Percentiles rank a stretch among this genome's conserved stretches.
Conservation (phyloP, 1,140 invertebrate species). For the Himalopsyche phryganea region DNA sequence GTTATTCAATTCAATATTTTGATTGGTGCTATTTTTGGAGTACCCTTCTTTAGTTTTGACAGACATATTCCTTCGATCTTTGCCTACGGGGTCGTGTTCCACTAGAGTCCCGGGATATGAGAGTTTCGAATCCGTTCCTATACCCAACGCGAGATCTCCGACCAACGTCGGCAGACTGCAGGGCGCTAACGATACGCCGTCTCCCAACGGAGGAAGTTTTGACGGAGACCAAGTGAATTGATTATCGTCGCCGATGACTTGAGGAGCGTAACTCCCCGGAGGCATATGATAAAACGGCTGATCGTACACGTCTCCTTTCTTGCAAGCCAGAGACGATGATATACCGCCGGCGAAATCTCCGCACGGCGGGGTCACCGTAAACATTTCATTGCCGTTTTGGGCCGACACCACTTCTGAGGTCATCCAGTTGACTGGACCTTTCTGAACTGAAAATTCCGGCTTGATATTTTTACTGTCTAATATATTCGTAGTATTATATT, state of each 20-base stretch:
- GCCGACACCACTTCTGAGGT: slow-evolving; percentile 51
- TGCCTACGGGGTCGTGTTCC: not conserved
- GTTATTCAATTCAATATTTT: slow-evolving; percentile 18
- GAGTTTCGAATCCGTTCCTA: slow-evolving; percentile 34
- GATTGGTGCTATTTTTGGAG: slow-evolving; percentile 8
- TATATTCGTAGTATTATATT: slow-evolving; percentile 18
- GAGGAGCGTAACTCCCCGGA: slow-evolving; percentile 26
- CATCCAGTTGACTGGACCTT: slow-evolving; percentile 62
- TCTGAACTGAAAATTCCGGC: slow-evolving; percentile 28
- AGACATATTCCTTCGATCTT: slow-evolving; percentile 5
- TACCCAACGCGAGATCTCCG: slow-evolving; percentile 58
- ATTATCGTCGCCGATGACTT: slow-evolving; percentile 45
- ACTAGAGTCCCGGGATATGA: slow-evolving; percentile 38
- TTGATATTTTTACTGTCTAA: slow-evolving; percentile 32
- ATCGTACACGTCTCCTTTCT: slow-evolving; percentile 22
- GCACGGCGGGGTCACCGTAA: slow-evolving; percentile 7
- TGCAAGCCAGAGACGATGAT: slow-evolving; percentile 5
- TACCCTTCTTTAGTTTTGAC: slow-evolving; percentile 5
- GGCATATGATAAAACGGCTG: slow-evolving; percentile 24
- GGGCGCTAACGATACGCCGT: slow-evolving; percentile 45
- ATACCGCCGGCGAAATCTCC: not conserved
- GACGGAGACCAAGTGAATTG: slow-evolving; percentile 59
- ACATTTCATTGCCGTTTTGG: slow-evolving; percentile 19
- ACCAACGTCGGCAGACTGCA: slow-evolving; percentile 57
- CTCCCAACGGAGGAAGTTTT: slow-evolving; percentile 49